Evolutionary conservation across 2,888 invertebrate species (phyloP), one percentile per base, ranked within the genome.

Genomic region (Ligdia adustata): DNA sequence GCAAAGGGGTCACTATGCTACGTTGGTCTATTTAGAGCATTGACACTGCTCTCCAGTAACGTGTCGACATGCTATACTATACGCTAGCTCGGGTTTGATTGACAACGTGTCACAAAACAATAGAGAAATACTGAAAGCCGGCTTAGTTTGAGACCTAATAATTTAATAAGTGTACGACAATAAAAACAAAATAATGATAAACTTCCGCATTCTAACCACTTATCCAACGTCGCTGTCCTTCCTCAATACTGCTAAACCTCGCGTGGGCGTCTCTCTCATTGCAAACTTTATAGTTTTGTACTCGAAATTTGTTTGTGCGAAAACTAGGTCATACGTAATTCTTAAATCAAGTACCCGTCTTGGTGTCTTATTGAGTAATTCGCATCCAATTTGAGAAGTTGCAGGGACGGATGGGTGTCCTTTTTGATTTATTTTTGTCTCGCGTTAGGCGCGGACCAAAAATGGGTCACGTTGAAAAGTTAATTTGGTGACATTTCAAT

Each of bases 271-370:
- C 32, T 9, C 32, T 9, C 44, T 52, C 53, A 60, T 57, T 57
- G 59, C 51, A 47, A 57, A 60, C 52, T 57, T 57, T 60, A 60
- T 57, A 42, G 51, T 51, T 55, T 53, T 53, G 26, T 35, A 38
- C 6, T 41, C 33, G n/a, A n/a, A n/a, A n/a, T 43, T 44, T 38
- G 22, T 33, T 32, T 46, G 35, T 6, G 12, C 20, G 15, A 55
- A 40, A 59, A 52, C 34, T 60, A 43, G 60, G 60, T 48, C 60
- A 55, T 22, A 47, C 12, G 53, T 55, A 40, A 60, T 60, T 57
- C 55, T 53, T 53, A 44, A 42, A 49, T 60, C 32, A 48, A 35
- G 37, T 51, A 50, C 26, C 39, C 26, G 33, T 24, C 49, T 52
- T 39, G 35, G 22, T 28, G 38, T 35, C 43, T 52, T 13, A 38